phyloP scores from a whole-genome alignment of 2,797 vertebrate species.

The Gymnodraco acuticeps region DNA sequence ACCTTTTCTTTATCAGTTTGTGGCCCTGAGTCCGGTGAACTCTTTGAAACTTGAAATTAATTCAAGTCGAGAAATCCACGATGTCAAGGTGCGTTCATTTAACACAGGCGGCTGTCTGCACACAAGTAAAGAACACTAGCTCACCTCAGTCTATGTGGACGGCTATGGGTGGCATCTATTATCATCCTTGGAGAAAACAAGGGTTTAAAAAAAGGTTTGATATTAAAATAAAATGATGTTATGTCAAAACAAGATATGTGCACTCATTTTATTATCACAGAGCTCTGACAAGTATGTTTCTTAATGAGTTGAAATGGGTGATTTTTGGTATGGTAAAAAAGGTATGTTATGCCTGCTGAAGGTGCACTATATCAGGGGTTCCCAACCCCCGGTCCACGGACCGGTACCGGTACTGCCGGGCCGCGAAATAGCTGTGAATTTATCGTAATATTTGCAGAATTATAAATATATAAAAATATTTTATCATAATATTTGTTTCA shows the following conservation, averaged over 20 bases:
- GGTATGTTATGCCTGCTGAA: not conserved
- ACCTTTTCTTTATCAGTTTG: not conserved
- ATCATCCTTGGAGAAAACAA: not conserved
- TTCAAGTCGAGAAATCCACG: not conserved
- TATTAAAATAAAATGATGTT: not conserved
- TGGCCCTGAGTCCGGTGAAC: not conserved
- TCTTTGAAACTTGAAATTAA: not conserved
- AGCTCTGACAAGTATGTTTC: not conserved
- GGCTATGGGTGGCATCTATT: not conserved
- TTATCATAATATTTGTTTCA: no score
- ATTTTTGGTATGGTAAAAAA: not conserved
- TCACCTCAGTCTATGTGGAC: not conserved
- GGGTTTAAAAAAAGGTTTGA: not conserved
- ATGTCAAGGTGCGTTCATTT: not conserved
- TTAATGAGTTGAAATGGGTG: not conserved
- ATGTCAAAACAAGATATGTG: not conserved
- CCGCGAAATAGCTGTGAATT: no score
- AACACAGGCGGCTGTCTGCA: not conserved
- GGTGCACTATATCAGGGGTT: not conserved
- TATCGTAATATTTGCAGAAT: no score
- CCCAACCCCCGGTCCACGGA: no score
- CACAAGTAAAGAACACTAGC: not conserved
- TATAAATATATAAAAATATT: no score
- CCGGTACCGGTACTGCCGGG: no score
- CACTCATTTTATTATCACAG: not conserved